Base-by-base conservation (phyloP, 2,888 invertebrate genomes). In the Scaptomyza polygonia region DNA sequence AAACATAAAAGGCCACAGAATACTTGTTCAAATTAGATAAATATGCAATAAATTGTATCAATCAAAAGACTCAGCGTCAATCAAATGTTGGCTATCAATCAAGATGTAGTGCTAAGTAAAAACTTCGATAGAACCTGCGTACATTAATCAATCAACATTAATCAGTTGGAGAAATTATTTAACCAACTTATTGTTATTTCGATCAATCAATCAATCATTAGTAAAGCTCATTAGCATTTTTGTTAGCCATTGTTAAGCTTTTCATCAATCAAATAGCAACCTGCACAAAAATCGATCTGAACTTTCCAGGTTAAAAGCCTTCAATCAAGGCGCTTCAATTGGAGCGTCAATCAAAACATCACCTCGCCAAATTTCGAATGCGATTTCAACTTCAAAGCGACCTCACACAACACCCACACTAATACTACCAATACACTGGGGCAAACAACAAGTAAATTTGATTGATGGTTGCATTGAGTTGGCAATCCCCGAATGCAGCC, bases 401-500 rank as follows among this genome's bases (percentile, higher is more conserved):
- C 70, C 70, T 51, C 53, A 56, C 14, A 58, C 34, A 56, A 55
- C 55, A 62, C 34, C 44, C 27, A 64, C 58, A 43, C 32, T n/a
- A 29, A 45, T 36, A 58, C 40, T 4, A 21, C 3, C 21, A 21
- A 21, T 21, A 45, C 43, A 68, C 29, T 73, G 65, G 53, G 56
- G 52, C 47, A 53, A 70, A 58, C 30, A 66, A 57, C 34, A 66
- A 57, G 70, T 55, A 65, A 58, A 76, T 74, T 81, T 85, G 83
- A 82, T 82, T 75, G 88, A 85, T 83, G 75, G 79, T 79, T 76
- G 73, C 86, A 83, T 83, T 80, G 85, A 86, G 72, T 65, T 76
- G 69, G 75, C 72, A 73, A 76, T 75, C 72, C 72, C 69, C 56
- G 43, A 72, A 65, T 70, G 76, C 73, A 69, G 76, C 73, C 67